Evolutionary conservation across 2,113 vertebrate species (phyloP).

Genomic region (Rhipidura dahli): DNA sequence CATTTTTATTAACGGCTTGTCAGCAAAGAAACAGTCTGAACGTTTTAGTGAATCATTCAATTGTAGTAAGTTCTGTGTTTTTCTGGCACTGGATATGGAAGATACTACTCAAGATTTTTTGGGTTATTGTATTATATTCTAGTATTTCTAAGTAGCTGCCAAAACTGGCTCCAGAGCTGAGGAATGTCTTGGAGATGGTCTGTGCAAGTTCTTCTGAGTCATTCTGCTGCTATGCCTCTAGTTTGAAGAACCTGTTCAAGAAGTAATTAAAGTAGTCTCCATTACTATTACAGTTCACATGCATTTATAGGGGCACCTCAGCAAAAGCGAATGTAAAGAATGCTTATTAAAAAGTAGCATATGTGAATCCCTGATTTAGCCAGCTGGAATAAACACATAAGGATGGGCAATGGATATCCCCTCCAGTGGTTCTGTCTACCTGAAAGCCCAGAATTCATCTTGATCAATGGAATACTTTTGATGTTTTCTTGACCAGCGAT

Average conservation of each 20-base stretch:
- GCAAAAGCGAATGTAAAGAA: background rate
- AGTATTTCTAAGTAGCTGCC: background rate
- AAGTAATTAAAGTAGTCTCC: background rate
- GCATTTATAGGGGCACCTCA: background rate
- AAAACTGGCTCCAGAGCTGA: background rate
- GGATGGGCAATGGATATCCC: background rate
- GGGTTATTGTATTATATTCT: background rate
- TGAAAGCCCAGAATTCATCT: conserved; percentile 85
- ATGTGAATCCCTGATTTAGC: background rate
- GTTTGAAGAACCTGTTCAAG: background rate
- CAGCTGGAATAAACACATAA: background rate
- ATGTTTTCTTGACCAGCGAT: conserved; percentile 85
- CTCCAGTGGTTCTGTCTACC: conserved; percentile 60
- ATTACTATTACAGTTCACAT: background rate
- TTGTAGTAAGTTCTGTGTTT: background rate
- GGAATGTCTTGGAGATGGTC: background rate
- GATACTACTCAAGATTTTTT: background rate
- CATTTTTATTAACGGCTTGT: background rate
- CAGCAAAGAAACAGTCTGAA: background rate
- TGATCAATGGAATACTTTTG: conserved; percentile 56
- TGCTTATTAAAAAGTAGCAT: background rate
- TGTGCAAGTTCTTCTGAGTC: background rate
- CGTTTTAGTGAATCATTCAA: background rate
- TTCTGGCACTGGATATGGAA: background rate
- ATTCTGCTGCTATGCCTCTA: background rate